Evolutionary conservation across 2,888 invertebrate genomes (phyloP).

Genomic region (Drosophila mayaguana): DNA sequence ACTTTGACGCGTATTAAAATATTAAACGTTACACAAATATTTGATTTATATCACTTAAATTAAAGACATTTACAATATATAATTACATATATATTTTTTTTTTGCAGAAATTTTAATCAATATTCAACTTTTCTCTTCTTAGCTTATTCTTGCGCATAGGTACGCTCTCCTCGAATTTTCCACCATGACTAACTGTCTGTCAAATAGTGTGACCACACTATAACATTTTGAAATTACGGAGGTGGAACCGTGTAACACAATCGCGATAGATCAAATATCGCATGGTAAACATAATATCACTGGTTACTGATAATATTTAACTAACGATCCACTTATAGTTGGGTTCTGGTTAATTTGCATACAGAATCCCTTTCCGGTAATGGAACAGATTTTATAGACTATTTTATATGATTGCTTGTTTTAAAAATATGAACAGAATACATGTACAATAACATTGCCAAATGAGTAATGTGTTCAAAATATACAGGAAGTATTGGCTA

Average conservation of each 20-base stretch:
- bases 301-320: not conserved
- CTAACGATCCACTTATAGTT: too few relatives aligned
- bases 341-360: too few relatives aligned
- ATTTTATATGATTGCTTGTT: too few relatives aligned
- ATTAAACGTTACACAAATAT: conserved; percentile 77
- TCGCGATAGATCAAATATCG: not conserved
- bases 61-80: conserved; percentile 77
- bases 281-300: too few relatives aligned
- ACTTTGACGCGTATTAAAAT: conserved; percentile 76
- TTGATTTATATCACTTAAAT: conserved; percentile 80
- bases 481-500: too few relatives aligned
- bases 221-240: conserved; percentile 17
- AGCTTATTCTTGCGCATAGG: conserved; percentile 74
- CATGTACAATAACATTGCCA: not conserved
- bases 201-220: conserved; percentile 36
- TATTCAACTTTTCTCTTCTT: conserved; percentile 70
- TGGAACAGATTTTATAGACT: too few relatives aligned
- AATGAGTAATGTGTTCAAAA: not conserved
- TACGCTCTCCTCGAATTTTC: conserved; percentile 81
- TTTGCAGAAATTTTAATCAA: conserved; percentile 79
- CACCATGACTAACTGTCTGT: conserved; percentile 74
- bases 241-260: conserved; percentile 6
- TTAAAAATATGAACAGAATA: too few relatives aligned
- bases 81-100: conserved; percentile 77
- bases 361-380: too few relatives aligned